Evolutionary conservation across 1,140 invertebrate genomes (phyloP).

Genomic region (Samia ricini): DNA sequence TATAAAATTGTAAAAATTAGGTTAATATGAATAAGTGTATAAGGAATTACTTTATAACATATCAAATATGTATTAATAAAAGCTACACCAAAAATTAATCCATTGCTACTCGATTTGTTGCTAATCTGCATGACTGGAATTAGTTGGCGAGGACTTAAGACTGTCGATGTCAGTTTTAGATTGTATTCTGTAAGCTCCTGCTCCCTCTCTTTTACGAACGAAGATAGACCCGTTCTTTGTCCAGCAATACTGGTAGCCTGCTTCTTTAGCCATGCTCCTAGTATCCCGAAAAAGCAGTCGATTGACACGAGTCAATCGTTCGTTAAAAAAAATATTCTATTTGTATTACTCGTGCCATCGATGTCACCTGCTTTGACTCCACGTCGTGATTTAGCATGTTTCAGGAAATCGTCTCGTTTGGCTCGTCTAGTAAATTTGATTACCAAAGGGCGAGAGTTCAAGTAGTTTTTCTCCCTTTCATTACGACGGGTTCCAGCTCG

Average conservation of each 20-base stretch:
- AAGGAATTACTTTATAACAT: too few relatives aligned
- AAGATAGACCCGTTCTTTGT: neutral
- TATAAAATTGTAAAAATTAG: too few relatives aligned
- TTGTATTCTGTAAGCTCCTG: too few relatives aligned
- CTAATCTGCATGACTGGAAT: too few relatives aligned
- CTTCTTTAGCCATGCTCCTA: neutral
- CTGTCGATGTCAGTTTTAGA: too few relatives aligned
- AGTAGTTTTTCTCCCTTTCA: neutral
- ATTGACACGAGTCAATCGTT: slow-evolving; percentile 6
- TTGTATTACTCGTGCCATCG: neutral
- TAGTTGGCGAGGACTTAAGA: too few relatives aligned
- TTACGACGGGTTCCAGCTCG: slow-evolving; percentile 11
- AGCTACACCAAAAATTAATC: too few relatives aligned
- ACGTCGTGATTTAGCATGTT: slow-evolving; percentile 11
- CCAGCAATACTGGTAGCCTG: neutral
- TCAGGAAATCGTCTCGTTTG: slow-evolving; percentile 15
- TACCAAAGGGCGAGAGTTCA: slow-evolving; percentile 7
- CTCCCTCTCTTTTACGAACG: neutral
- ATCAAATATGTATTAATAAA: too few relatives aligned
- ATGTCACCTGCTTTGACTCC: slow-evolving; percentile 7
- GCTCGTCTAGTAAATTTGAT: slow-evolving; percentile 8
- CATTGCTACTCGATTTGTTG: too few relatives aligned
- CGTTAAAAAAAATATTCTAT: slow-evolving; percentile 6
- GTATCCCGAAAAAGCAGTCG: neutral
- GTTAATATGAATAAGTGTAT: too few relatives aligned